Percentiles rank a stretch among this genome's conserved stretches.
Conservation (phyloP, 2,888 invertebrate genomes). For the Frankliniella intonsa region DNA sequence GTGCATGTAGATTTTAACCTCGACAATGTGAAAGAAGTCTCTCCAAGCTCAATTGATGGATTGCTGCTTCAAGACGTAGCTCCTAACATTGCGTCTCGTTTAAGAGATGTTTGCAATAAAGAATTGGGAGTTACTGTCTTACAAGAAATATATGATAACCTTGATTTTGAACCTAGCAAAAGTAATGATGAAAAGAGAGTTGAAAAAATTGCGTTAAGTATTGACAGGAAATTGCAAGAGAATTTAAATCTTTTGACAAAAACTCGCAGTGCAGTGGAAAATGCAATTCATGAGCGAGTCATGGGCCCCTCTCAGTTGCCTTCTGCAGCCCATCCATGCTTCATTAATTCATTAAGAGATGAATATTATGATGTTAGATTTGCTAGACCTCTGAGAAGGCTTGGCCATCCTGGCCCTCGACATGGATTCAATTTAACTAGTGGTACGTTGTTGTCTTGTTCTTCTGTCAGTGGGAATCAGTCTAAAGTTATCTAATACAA, state of each 20-base stretch:
- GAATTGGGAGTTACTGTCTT: neutral
- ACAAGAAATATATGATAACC: neutral
- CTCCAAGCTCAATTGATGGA: slow-evolving; percentile 2
- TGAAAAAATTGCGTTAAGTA: neutral
- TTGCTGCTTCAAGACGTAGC: neutral
- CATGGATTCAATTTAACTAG: slow-evolving; percentile 13
- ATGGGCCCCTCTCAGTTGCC: neutral
- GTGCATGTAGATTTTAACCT: neutral
- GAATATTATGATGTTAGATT: neutral
- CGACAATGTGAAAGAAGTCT: neutral
- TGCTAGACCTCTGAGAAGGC: neutral
- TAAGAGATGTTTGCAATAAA: neutral
- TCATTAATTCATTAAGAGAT: neutral
- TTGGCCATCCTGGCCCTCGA: neutral
- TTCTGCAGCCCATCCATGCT: slow-evolving; percentile 2
- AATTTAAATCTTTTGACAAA: neutral
- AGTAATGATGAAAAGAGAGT: neutral
- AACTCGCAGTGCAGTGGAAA: neutral
- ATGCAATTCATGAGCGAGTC: slow-evolving; percentile 6
- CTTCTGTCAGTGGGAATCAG: neutral
- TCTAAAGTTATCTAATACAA: neutral
- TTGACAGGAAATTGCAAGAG: neutral
- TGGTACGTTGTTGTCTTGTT: neutral
- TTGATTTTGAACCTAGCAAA: neutral
- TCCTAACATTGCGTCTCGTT: neutral